Evolutionary conservation across 2,797 vertebrate species (phyloP).

Genomic region (Acanthornis magna): DNA sequence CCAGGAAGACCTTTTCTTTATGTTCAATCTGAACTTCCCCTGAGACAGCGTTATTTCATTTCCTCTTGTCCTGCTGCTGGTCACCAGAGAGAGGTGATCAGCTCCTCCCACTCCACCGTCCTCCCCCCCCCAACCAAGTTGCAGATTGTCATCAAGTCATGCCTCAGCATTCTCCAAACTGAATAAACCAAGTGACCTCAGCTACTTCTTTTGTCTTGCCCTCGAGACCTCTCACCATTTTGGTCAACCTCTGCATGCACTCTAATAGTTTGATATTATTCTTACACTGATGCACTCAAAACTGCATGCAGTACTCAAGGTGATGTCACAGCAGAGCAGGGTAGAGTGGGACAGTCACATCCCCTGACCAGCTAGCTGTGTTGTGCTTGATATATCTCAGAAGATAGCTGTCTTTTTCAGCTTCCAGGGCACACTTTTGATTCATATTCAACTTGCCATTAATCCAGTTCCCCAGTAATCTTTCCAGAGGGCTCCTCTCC

Average conservation of each 20-base stretch:
- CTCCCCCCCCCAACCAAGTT: neutral
- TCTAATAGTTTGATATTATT: neutral
- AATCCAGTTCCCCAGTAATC: neutral
- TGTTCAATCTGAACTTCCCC: neutral
- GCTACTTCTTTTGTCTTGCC: neutral
- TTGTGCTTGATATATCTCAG: neutral
- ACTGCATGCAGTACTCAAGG: neutral
- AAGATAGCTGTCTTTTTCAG: neutral
- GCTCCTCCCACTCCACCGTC: neutral
- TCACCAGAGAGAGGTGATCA: neutral
- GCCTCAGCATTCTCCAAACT: neutral
- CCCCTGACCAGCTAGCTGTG: neutral
- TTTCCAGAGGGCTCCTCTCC: neutral
- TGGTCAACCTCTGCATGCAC: too few relatives aligned
- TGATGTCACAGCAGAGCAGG: neutral
- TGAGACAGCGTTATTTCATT: neutral
- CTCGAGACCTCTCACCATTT: neutral
- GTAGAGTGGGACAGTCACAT: neutral
- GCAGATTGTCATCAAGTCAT: neutral
- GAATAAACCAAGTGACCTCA: neutral
- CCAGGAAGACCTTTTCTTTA: neutral
- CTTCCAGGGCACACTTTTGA: neutral
- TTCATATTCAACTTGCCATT: neutral
- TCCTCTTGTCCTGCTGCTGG: neutral
- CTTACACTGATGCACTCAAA: neutral